These are phyloP conservation scores for Lymantria dispar DNA, from an alignment of 2,888 invertebrate genomes.

Conservation along the genomic window DNA sequence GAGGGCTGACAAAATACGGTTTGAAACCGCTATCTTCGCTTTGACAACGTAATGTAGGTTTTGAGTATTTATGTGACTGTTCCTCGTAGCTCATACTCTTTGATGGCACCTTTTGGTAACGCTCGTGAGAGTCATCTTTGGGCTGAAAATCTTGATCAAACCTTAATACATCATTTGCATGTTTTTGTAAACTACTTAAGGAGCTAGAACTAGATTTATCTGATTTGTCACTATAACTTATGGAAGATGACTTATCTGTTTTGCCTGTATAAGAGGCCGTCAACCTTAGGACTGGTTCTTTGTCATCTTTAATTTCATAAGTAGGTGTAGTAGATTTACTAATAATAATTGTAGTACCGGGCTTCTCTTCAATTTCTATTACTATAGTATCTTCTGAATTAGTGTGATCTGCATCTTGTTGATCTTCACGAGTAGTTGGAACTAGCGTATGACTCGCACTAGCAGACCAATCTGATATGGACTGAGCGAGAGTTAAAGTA, in stretches of 20 bases:
- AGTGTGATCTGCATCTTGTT: slow-evolving; percentile 63
- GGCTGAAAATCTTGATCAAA: slow-evolving; percentile 64
- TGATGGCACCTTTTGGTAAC: slow-evolving; percentile 65
- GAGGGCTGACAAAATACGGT: slow-evolving; percentile 67
- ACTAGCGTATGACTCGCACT: slow-evolving; percentile 90
- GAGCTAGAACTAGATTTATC: slow-evolving; percentile 80
- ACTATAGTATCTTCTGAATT: slow-evolving; percentile 75
- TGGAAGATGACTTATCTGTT: slow-evolving; percentile 75
- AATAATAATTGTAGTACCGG: slow-evolving; percentile 42
- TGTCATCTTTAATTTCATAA: slow-evolving; percentile 41
- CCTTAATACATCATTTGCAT: slow-evolving; percentile 62
- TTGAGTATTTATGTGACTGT: slow-evolving; percentile 67
- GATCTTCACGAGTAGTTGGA: slow-evolving; percentile 81
- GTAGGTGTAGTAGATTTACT: slow-evolving; percentile 44
- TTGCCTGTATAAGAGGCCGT: slow-evolving; percentile 57
- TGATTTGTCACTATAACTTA: slow-evolving; percentile 76
- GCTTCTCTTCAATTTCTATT: slow-evolving; percentile 59
- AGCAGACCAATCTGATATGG: slow-evolving; percentile 92
- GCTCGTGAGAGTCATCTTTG: slow-evolving; percentile 55
- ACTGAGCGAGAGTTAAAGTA: slow-evolving; percentile 88
- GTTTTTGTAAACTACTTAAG: slow-evolving; percentile 73
- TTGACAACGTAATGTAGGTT: slow-evolving; percentile 81
- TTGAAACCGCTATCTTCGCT: slow-evolving; percentile 82
- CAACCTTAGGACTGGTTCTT: slow-evolving; percentile 61
- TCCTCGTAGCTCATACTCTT: slow-evolving; percentile 79